Percentiles rank a stretch among this genome's conserved stretches.
Conservation (phyloP, 2,797 vertebrate species). For the Halcyon smyrnensis region DNA sequence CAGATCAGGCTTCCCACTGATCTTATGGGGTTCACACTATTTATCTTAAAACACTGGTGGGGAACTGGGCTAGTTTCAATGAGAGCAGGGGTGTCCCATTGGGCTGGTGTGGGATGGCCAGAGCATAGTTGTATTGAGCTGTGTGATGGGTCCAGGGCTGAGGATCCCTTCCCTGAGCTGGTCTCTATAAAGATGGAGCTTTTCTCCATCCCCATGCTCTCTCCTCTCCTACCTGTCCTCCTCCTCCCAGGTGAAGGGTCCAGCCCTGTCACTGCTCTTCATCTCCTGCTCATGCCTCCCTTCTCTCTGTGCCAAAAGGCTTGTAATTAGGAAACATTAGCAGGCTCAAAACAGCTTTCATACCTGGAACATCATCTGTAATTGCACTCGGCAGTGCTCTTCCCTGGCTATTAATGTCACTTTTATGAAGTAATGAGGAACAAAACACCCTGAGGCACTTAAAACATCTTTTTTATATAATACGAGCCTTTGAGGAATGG, state of each 20-base stretch:
- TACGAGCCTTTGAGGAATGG: conserved; percentile 80
- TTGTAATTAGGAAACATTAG: conserved; percentile 87
- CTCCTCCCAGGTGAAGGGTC: conserved; percentile 23
- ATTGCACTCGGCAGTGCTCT: conserved; percentile 85
- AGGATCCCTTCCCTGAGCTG: background rate
- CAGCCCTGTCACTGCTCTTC: conserved; percentile 21
- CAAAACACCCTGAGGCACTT: conserved; percentile 86
- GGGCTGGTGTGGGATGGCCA: background rate
- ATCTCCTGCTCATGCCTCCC: conserved; percentile 58
- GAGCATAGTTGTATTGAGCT: accelerated
- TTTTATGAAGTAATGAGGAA: conserved; percentile 87
- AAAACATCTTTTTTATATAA: conserved; percentile 85
- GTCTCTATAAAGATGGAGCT: background rate
- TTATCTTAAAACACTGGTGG: background rate
- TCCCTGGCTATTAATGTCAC: conserved; percentile 87
- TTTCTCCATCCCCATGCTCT: background rate
- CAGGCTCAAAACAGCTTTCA: conserved; percentile 84
- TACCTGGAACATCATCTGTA: conserved; percentile 85
- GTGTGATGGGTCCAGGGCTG: background rate
- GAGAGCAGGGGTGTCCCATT: background rate
- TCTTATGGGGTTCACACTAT: accelerated
- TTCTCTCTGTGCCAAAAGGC: conserved; percentile 77
- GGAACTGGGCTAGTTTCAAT: accelerated
- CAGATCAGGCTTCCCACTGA: background rate
- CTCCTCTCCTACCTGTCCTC: background rate